Base-by-base conservation (phyloP, 23 tunicate species). In the Styela clava region DNA sequence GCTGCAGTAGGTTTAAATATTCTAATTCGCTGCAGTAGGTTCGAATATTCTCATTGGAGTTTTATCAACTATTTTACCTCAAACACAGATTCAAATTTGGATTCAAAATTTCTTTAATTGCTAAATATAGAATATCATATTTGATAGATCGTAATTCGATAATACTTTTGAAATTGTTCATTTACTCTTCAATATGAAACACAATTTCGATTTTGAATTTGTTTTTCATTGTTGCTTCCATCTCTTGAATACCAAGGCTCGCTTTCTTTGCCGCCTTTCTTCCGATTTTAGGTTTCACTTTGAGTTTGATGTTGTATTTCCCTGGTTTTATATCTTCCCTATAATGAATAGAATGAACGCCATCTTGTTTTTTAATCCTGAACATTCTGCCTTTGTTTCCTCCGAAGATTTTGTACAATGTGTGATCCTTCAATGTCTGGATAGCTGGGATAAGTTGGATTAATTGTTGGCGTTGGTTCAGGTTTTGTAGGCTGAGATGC, bases 381-480 rank as follows among this genome's bases (percentile, higher is more conserved):
- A 93, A 87, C 25, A 64, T 63, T 24, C 79, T 52, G 36, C 76
- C 89, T n/a, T 93, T 89, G 87, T 93, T 93, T 52, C 98, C 98
- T 21, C 79, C 64, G 18, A 84, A 82, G 81, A 93, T 93, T 24
- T 69, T 29, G 77, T 87, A 93, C 27, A 76, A 62, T 19, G 84
- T 61, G 82, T 93, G 79, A 62, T 88, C 74, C 19, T 87, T 84
- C 27, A 93, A 86, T 20, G 81, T 87, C 36, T 84, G 84, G 79
- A 93, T n/a, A 21, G 98, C 83, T 22, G 98, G 88, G 22, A 82
- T 82, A 61, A 93, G 89, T 30, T 68, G 52, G 20, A 93, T 74
- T 44, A 93, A 61, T 24, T 82, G 70, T 25, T 81, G 74, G 61
- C 74, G 85, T 29, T 61, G 86, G 35, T 84, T 85, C 16, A 93